Evolutionary conservation across 2,113 vertebrate genomes (phyloP), one percentile per base, ranked within the genome.

Genomic region (Poeciliopsis occidentalis): DNA sequence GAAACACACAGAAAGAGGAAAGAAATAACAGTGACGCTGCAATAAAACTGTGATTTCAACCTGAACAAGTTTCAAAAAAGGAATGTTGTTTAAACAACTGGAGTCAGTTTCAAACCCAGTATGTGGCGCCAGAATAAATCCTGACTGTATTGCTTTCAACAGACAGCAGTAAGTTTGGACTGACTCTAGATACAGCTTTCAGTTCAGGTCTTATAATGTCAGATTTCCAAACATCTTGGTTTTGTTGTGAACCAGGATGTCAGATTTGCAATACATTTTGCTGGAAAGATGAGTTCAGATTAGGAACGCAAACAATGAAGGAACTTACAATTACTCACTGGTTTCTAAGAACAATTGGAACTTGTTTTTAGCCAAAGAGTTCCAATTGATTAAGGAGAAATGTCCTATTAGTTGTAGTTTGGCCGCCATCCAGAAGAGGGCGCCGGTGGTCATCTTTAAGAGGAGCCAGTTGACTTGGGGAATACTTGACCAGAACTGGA

Each of bases 211-310:
- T 29, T 27, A 15, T 15, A 4, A 41, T 41, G 34, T 12, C 30
- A 12, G 29, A 27, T 82, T 61, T 68, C 60, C 22, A 26, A 13
- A 41, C 26, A 37, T 41, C 39, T 41, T 41, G 30, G 44, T 67
- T 60, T 34, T 19, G 1, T 30, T 61, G 63, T 74, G 51, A 75
- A 67, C 62, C 54, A 64, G 68, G 29, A 29, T 78, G 63, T 78
- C 66, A 71, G 67, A 76, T 76, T 65, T 30, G 57, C 29, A 22
- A 62, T 63, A 69, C 8, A 70, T 77, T 74, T 19, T 54, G 68
- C 67, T 78, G 54, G 27, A 37, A 71, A 15, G 63, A 73, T 24
- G 27, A 75, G 68, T 73, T 83, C 82, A 85, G 72, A 72, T 86
- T 37, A 37, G 34, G 34, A 10, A 37, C 10, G 10, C 34, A 37